A percentile compares a stretch with the other conserved stretches of the same genome.
Conservation (phyloP, 2,113 vertebrate genomes). For the Misgurnus anguillicaudatus region DNA sequence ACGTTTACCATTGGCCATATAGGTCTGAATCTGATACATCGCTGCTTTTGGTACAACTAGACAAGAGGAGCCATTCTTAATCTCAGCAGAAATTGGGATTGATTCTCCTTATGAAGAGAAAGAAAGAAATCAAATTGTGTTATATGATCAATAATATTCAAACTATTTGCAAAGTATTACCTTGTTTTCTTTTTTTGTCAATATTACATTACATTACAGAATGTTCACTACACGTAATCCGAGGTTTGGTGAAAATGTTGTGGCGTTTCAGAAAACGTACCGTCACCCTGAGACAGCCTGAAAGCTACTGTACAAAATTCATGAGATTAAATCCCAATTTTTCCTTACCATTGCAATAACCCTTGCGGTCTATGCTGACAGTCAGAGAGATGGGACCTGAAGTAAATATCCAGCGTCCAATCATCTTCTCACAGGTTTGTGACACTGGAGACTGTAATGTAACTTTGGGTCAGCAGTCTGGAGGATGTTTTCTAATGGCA, state of each 20-base stretch:
- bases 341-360: conserved; percentile 83
- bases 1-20: conserved; percentile 77
- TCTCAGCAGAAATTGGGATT: conserved; percentile 83
- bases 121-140: conserved; percentile 14
- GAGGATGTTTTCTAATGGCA: neutral
- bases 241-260: too few relatives aligned
- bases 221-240: too few relatives aligned
- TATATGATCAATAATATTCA: neutral
- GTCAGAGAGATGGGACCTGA: conserved; percentile 82
- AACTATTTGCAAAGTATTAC: too few relatives aligned
- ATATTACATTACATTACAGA: too few relatives aligned
- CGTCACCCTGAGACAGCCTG: neutral
- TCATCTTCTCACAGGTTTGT: conserved; percentile 81
- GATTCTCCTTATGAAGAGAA: conserved; percentile 73
- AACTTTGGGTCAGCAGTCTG: neutral
- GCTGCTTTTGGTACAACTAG: conserved; percentile 84
- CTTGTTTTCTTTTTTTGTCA: too few relatives aligned
- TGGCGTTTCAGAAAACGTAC: too few relatives aligned
- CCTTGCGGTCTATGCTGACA: conserved; percentile 83
- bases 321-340: neutral
- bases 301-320: neutral
- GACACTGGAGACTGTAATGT: conserved; percentile 71
- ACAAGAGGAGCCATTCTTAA: conserved; percentile 85
- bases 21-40: conserved; percentile 86
- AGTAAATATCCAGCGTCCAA: conserved; percentile 83